phyloP scores from a whole-genome alignment of 2,797 vertebrate genomes.

The Allobates femoralis region DNA sequence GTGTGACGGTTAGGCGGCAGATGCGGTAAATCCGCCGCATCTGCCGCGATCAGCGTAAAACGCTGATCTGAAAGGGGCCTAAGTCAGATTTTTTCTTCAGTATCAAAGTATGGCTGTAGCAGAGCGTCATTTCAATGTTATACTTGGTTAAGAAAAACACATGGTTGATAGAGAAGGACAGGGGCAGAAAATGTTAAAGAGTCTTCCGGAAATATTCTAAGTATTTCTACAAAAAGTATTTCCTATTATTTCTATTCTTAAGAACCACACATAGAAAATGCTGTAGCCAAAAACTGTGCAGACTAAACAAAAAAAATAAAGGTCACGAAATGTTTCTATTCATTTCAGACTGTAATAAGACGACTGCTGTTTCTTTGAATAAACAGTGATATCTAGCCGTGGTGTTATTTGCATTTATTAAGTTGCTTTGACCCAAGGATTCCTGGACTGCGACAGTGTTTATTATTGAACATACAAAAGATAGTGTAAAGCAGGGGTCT shows the following conservation, averaged over 20 bases:
- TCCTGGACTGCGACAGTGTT: background rate
- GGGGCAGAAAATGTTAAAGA: no score
- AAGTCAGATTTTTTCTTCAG: no score
- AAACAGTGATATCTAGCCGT: conserved; percentile 5
- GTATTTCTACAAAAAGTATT: background rate
- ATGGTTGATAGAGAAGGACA: no score
- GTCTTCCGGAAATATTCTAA: background rate
- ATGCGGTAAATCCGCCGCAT: no score
- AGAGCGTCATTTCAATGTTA: no score
- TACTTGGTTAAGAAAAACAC: no score
- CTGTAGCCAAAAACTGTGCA: background rate
- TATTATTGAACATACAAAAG: background rate
- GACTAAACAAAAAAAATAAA: conserved; percentile 28
- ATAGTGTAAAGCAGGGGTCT: no score
- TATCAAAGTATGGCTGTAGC: no score
- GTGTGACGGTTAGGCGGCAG: no score
- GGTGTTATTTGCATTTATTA: background rate
- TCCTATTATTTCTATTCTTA: background rate
- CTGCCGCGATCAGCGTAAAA: no score
- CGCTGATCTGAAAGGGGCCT: no score
- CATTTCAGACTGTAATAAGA: background rate
- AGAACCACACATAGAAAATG: background rate
- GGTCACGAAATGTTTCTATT: background rate
- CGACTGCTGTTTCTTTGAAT: background rate
- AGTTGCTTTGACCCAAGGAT: background rate